Conservation (phyloP, 1,140 invertebrate species). For the Nasonia giraulti region DNA sequence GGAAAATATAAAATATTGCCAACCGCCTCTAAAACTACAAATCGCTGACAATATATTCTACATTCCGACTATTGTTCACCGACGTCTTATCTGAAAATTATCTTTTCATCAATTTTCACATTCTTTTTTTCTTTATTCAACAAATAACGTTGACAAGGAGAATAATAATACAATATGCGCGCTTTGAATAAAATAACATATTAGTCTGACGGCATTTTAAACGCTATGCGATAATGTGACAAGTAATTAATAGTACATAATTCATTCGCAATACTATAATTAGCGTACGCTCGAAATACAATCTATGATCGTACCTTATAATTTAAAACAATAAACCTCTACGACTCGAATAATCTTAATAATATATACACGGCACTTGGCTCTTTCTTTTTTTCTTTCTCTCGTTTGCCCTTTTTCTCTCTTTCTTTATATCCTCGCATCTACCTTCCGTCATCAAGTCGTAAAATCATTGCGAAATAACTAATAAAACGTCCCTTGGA, state of each 20-base stretch:
- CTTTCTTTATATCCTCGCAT: constrained; percentile 9
- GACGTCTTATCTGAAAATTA: constrained; percentile 21
- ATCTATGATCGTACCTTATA: constrained; percentile 65
- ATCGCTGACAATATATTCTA: constrained; percentile 49
- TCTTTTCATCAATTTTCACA: constrained; percentile 12
- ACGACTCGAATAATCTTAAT: constrained; percentile 50
- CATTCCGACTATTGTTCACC: constrained; percentile 43
- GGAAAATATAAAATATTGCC: constrained; percentile 51
- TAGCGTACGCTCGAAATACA: constrained; percentile 63
- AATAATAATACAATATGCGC: constrained; percentile 45
- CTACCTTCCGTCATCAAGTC: constrained; percentile 29
- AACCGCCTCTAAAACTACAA: constrained; percentile 29
- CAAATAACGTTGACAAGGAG: constrained; percentile 36
- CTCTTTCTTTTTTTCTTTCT: constrained; percentile 42
- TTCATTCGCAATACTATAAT: constrained; percentile 54
- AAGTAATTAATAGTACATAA: constrained; percentile 51
- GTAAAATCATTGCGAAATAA: constrained; percentile 41
- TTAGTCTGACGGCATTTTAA: constrained; percentile 50
- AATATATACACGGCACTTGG: constrained; percentile 63
- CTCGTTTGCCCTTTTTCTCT: not conserved
- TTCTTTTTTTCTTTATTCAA: constrained; percentile 34
- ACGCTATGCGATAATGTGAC: constrained; percentile 54
- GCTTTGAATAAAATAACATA: constrained; percentile 49
- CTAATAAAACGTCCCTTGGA: constrained; percentile 36
- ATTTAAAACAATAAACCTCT: constrained; percentile 57